phyloP scores from a whole-genome alignment of 2,797 vertebrate species.

The Halcyon leucocephala region DNA sequence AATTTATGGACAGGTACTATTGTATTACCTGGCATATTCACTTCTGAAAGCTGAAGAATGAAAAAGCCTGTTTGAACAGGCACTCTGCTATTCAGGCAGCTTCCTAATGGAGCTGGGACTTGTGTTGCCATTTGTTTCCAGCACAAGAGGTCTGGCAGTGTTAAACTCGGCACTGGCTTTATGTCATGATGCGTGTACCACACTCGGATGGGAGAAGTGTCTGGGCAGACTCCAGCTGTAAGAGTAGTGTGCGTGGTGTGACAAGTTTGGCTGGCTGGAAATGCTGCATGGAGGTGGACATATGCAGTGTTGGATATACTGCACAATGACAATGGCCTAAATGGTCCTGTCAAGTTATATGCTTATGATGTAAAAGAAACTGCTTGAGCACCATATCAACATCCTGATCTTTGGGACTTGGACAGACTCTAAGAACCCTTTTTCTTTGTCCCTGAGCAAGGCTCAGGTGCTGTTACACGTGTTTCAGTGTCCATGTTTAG shows the following conservation, averaged over 20 bases:
- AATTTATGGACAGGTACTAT: not conserved
- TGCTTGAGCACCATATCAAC: not conserved
- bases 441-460: not conserved
- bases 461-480: not conserved
- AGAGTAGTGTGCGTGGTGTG: accelerated
- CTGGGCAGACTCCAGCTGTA: not conserved
- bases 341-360: accelerated
- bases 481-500: not conserved
- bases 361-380: not conserved
- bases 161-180: not conserved
- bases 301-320: not conserved
- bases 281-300: accelerated
- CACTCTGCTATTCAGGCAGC: accelerated
- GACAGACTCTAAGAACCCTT: not conserved
- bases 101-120: not conserved
- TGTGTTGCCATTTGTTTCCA: not conserved
- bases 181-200: accelerated
- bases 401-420: accelerated
- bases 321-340: not conserved
- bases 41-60: not conserved
- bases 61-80: not conserved
- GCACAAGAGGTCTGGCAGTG: not conserved
- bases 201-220: accelerated
- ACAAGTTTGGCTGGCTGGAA: not conserved
- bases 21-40: not conserved